These are phyloP conservation scores for Drosophila cardini DNA, from an alignment of 1,140 invertebrate species.

Conservation along the genomic window DNA sequence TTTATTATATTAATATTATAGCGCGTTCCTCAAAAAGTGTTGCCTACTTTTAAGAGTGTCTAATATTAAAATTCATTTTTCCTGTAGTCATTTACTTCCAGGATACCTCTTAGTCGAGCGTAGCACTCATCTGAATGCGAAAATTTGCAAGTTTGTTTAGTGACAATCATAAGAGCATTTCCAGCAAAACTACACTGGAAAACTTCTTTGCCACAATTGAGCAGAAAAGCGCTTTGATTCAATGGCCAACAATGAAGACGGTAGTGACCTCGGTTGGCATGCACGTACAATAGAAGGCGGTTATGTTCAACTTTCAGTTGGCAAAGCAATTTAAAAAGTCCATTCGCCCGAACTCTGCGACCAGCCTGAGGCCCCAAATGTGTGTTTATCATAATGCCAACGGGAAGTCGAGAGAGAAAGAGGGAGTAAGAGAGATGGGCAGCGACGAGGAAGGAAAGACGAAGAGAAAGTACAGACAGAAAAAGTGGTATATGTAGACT, in stretches of 20 bases:
- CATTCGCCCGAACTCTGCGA: constrained; percentile 43
- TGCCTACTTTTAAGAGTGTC: background rate
- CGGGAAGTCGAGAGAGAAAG: constrained; percentile 32
- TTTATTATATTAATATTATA: too few species aligned
- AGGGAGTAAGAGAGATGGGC: background rate
- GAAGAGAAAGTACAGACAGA: background rate
- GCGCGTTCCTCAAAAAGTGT: background rate
- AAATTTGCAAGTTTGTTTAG: constrained; percentile 4
- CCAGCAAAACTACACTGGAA: constrained; percentile 53
- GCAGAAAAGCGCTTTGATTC: constrained; percentile 75
- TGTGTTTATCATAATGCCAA: constrained; percentile 80
- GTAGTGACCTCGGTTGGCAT: constrained; percentile 9
- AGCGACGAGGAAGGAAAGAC: too few species aligned
- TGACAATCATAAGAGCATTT: constrained; percentile 50
- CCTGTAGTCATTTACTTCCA: background rate
- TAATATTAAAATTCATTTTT: background rate
- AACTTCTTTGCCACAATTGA: constrained; percentile 71
- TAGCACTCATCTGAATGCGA: background rate
- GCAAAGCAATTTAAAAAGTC: constrained; percentile 73
- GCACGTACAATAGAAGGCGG: background rate
- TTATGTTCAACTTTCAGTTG: constrained; percentile 56
- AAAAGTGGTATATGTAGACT: background rate
- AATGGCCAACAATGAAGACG: constrained; percentile 48
- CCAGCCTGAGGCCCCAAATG: constrained; percentile 56
- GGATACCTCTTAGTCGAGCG: background rate